A percentile compares a stretch with the other conserved stretches of the same genome.
phyloP scores from a whole-genome alignment of 2,797 vertebrate species.

The Phalanger gymnotis region DNA sequence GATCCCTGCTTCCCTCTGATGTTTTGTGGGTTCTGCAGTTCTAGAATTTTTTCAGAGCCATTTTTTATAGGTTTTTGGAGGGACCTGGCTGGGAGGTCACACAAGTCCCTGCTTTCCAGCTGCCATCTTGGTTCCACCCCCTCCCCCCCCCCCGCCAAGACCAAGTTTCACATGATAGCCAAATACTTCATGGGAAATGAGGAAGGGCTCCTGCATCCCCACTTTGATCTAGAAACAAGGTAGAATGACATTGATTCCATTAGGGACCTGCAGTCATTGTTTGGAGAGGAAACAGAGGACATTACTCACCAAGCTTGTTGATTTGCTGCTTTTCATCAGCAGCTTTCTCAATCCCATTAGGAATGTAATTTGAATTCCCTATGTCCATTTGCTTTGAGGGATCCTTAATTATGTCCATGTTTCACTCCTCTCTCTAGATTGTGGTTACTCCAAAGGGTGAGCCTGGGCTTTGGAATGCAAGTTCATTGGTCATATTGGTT shows the following conservation, averaged over 20 bases:
- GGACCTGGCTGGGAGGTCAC: no score
- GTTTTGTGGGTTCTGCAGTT: no score
- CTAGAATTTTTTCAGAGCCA: no score
- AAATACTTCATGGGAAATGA: neutral
- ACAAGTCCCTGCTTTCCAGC: no score
- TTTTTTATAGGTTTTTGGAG: no score
- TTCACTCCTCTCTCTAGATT: slow-evolving; percentile 47
- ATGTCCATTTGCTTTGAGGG: slow-evolving; percentile 67
- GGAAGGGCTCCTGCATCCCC: neutral
- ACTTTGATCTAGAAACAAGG: neutral
- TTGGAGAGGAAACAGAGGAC: neutral
- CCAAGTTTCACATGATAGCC: slow-evolving; percentile 4
- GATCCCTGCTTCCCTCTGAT: no score
- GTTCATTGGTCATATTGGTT: slow-evolving; percentile 63
- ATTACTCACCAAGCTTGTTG: slow-evolving; percentile 18
- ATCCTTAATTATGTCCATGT: slow-evolving; percentile 72
- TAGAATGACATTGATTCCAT: neutral
- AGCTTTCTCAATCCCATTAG: slow-evolving; percentile 45
- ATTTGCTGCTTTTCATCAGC: slow-evolving; percentile 42
- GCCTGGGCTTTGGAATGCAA: slow-evolving; percentile 65
- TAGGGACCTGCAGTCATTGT: neutral
- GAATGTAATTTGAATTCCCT: slow-evolving; percentile 66
- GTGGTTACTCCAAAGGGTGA: slow-evolving; percentile 52
- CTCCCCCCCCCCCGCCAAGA: no score
- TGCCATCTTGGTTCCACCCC: no score